Evolutionary conservation across 2,888 invertebrate species (phyloP), one percentile per base, ranked within the genome.

Genomic region (Amphimallon solstitiale): DNA sequence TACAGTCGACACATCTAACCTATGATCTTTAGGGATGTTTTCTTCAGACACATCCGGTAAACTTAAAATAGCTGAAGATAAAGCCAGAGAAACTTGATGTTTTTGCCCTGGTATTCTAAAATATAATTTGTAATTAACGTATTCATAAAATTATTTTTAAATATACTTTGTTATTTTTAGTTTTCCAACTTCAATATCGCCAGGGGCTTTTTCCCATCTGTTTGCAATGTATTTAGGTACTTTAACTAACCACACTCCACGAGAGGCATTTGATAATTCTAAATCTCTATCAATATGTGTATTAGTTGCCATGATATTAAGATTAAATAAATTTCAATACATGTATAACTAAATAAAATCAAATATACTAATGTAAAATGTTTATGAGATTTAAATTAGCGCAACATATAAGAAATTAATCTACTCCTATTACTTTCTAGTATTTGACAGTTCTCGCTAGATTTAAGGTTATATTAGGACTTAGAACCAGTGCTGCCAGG

Each of bases 221-320:
- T 93, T 94, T 3, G 97, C 94, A 74, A 98, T 91, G 81, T 98
- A 98, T 84, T 98, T 98, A 0, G 98, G 98, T 7, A 92, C 92
- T 84, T 98, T 98, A 0, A 98, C 98, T 5, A 98, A 86, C 98
- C 98, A 98, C 9, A 98, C 95, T 67, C 97, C 97, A 75, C 97
- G 87, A 14, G 92, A 91, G 14, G 94, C 92, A 80, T 95, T 94
- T 14, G 93, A 91, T 60, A 95, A 85, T 84, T 97, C 97, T 70
- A 97, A 85, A 81, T 93, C 93, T 71, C 90, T 88, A 77, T 93
- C 93, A 54, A 89, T 86, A 71, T 91, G 90, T 59, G 86, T 72
- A 61, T 64, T 70, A 14, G 67, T 54, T 35, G 66, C 23, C 66
- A 66, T 66, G 34, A 14, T 49, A 6, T 29, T 29, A 34, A 34